These are phyloP conservation scores for Dryococelus australis DNA, from an alignment of 2,888 invertebrate genomes.

Conservation along the genomic window DNA sequence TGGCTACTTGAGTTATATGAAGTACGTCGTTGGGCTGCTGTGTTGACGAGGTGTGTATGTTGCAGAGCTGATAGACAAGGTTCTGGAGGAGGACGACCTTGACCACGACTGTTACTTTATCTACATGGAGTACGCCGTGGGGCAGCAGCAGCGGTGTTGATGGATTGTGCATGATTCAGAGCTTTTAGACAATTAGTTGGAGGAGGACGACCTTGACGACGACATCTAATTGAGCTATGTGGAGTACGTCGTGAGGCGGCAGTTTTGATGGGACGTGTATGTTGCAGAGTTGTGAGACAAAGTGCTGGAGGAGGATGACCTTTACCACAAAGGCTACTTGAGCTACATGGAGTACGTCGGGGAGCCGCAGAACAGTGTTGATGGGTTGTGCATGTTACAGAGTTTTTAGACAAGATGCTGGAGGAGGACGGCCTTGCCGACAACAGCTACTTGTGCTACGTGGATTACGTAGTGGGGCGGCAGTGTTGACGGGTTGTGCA, in stretches of 20 bases:
- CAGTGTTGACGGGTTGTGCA: too few relatives aligned
- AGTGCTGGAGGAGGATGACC: too few relatives aligned
- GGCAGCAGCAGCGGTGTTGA: slow-evolving; percentile 59
- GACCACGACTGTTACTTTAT: slow-evolving; percentile 87
- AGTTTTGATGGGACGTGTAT: slow-evolving; percentile 46
- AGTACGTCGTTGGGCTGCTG: slow-evolving; percentile 69
- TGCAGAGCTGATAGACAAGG: slow-evolving; percentile 84
- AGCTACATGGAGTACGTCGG: too few relatives aligned
- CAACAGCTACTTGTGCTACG: slow-evolving; percentile 86
- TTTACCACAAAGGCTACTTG: too few relatives aligned
- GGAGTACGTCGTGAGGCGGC: slow-evolving; percentile 70
- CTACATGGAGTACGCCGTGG: slow-evolving; percentile 78
- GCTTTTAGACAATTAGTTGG: slow-evolving; percentile 83
- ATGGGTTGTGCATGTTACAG: slow-evolving; percentile 60
- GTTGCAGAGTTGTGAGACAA: too few relatives aligned
- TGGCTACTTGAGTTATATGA: slow-evolving; percentile 85
- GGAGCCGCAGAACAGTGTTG: too few relatives aligned
- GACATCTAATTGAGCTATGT: slow-evolving; percentile 88
- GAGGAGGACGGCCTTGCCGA: slow-evolving; percentile 82
- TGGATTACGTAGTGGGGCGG: slow-evolving; percentile 72
- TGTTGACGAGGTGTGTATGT: slow-evolving; percentile 56
- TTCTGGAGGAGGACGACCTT: slow-evolving; percentile 81
- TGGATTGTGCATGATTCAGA: slow-evolving; percentile 70
- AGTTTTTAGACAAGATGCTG: slow-evolving; percentile 84
- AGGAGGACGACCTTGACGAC: slow-evolving; percentile 82